Base-by-base conservation (phyloP, 2,797 vertebrate genomes). In the Urocyon cinereoargenteus region DNA sequence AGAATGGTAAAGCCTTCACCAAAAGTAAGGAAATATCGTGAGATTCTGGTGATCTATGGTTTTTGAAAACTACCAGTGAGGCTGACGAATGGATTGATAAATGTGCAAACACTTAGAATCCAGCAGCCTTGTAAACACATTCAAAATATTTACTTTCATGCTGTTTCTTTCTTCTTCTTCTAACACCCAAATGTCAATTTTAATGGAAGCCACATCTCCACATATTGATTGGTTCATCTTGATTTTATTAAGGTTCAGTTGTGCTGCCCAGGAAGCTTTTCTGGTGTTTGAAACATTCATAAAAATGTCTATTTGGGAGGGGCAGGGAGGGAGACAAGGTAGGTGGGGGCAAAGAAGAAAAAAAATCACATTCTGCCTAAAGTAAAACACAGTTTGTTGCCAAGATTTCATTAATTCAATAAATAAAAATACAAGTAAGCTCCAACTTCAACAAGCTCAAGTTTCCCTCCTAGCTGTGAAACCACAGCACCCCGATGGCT, bases 391-490 rank as follows among this genome's bases (percentile, higher is more conserved):
- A 15, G 31, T 81, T 94, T 96, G 82, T 97, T 94, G 94, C 96
- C 97, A 97, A 95, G 62, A 90, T 91, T 98, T 97, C 95, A 92
- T 98, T 98, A 97, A 97, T 98, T 96, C 92, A 97, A 98, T 97
- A 97, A 98, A 97, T 98, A 98, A 97, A 97, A 97, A 97, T 91
- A 97, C 19, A 92, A 97, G 96, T 92, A 83, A 95, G 97, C 75
- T 97, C 97, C 97, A 97, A 96, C 97, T 97, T 97, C 97, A 98
- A 98, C 97, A 98, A 95, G 86, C 92, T 97, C 86, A 26, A 92
- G 92, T 97, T 96, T 97, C 97, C 92, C 90, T 97, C 49, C 92
- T 94, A 95, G 94, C 97, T 97, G 97, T 85, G 93, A 98, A 98
- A 97, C 98, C 97, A 97, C 96, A 97, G 96, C 70, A 96, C 96